phyloP scores from a whole-genome alignment of 2,888 invertebrate species.

The Leptopilina drosophilae region DNA sequence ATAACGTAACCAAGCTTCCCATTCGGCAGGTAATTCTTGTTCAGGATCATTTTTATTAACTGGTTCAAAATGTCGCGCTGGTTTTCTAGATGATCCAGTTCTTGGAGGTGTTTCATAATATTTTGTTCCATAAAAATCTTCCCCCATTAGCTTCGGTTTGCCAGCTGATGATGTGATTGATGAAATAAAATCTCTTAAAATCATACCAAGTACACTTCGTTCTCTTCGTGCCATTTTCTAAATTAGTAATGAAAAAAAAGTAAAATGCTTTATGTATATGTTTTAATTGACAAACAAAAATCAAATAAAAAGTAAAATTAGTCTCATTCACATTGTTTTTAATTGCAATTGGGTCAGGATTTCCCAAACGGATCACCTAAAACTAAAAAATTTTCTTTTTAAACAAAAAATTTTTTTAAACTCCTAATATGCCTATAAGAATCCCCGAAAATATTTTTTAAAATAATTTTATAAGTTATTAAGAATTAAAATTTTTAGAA shows the following conservation, averaged over 20 bases:
- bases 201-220: slow-evolving; percentile 72
- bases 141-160: slow-evolving; percentile 79
- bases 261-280: neutral
- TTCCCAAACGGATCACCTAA: too few relatives aligned
- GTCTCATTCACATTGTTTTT: too few relatives aligned
- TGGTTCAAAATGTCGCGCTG: slow-evolving; percentile 87
- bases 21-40: slow-evolving; percentile 89
- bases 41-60: slow-evolving; percentile 82
- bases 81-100: slow-evolving; percentile 74
- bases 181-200: slow-evolving; percentile 81
- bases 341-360: too few relatives aligned
- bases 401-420: too few relatives aligned
- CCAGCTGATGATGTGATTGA: slow-evolving; percentile 78
- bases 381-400: too few relatives aligned
- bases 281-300: neutral
- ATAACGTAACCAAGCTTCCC: slow-evolving; percentile 90
- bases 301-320: too few relatives aligned
- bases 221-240: slow-evolving; percentile 66
- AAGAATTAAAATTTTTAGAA: too few relatives aligned
- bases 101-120: slow-evolving; percentile 86
- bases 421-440: too few relatives aligned
- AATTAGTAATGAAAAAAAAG: neutral
- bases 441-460: too few relatives aligned
- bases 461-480: too few relatives aligned
- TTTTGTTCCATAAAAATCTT: slow-evolving; percentile 89